These are phyloP conservation scores for Poecile atricapillus DNA, from an alignment of 2,113 vertebrate species.

Conservation along the genomic window DNA sequence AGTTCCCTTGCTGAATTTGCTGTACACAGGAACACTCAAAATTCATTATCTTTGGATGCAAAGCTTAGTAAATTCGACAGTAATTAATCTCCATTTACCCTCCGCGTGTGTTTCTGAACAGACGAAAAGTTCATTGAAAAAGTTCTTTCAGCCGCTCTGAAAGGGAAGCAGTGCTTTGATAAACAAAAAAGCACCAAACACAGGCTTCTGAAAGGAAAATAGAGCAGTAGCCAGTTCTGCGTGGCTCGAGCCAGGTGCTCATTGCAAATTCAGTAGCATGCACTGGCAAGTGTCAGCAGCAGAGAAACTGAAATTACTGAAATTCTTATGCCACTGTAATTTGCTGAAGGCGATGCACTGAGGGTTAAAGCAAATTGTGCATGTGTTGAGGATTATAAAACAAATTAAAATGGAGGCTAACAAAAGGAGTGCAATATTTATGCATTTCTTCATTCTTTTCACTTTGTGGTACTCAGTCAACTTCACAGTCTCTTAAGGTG, in stretches of 20 bases:
- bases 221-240: neutral
- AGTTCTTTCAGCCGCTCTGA: neutral
- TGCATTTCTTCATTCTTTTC: slow-evolving; percentile 49
- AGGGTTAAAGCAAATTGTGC: slow-evolving; percentile 58
- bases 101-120: neutral
- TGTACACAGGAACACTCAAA: slow-evolving; percentile 32
- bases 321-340: slow-evolving; percentile 55
- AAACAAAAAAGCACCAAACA: neutral
- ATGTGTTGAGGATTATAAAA: slow-evolving; percentile 57
- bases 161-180: slow-evolving; percentile 31
- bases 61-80: neutral
- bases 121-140: slow-evolving; percentile 38
- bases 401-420: slow-evolving; percentile 58
- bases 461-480: neutral
- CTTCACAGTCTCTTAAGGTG: neutral
- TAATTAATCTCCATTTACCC: slow-evolving; percentile 51
- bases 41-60: slow-evolving; percentile 41
- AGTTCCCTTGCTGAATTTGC: slow-evolving; percentile 16
- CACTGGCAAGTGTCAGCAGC: slow-evolving; percentile 36
- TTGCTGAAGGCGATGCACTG: slow-evolving; percentile 35
- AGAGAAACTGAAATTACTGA: slow-evolving; percentile 30
- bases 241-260: slow-evolving; percentile 26
- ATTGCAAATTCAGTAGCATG: slow-evolving; percentile 50
- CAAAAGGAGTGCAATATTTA: slow-evolving; percentile 62
- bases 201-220: neutral